Evolutionary conservation across 1,140 invertebrate genomes (phyloP), one percentile per base, ranked within the genome.

Genomic region (Zaprionus ghesquierei): DNA sequence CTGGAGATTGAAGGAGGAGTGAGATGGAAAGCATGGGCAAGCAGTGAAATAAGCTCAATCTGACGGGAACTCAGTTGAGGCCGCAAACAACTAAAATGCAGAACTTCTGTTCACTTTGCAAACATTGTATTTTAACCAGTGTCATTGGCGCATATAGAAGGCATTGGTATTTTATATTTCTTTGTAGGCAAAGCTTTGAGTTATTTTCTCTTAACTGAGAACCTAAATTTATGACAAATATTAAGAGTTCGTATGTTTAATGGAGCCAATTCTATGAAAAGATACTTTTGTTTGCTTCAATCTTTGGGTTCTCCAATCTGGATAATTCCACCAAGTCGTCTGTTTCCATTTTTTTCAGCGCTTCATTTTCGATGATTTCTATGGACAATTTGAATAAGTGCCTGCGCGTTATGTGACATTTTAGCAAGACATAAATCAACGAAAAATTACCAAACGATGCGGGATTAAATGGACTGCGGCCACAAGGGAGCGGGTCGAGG

Each of bases 351-450:
- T 51, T 38, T 25, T 62, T 27, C 29, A 15, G 29, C 22, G 35
- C 35, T 60, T 77, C 80, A 54, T 46, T 56, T 59, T 25, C 35
- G 29, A 44, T 35, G 41, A 50, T 33, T 46, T 61, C 23, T 63
- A 50, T 53, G 46, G 41, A 69, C 69, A 84, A 89, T 89, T 89
- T 89, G 77, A 90, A 90, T 90, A 70, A 90, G 86, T 77, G 73
- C 60, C 77, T 75, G 69, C 56, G 69, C 53, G 50, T 51, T 75
- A 70, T 81, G 76, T 77, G 69, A 74, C 60, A 68, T 85, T 85
- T 89, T 70, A 89, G 84, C 84, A 80, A 89, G 84, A 70, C 84
- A 89, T 89, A 89, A 89, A 89, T 89, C 84, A 89, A 84, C 80
- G 66, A 84, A 77, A 41, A 71, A 78, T 62, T 53, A 77, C 77